A percentile compares a stretch with the other conserved stretches of the same genome.
phyloP scores from a whole-genome alignment of 1,140 invertebrate species.

The Drosophila sulfurigaster region DNA sequence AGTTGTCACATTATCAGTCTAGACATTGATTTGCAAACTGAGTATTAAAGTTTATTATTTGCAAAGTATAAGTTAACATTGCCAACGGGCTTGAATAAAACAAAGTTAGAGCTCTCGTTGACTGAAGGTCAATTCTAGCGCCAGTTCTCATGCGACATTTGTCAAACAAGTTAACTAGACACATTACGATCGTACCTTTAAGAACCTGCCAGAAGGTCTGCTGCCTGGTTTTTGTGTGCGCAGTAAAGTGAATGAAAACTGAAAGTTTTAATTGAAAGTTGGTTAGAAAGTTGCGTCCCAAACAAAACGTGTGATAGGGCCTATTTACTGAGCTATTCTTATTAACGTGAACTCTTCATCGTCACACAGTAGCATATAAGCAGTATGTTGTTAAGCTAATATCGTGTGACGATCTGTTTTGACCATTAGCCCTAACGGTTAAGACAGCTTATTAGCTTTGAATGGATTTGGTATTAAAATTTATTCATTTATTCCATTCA shows the following conservation, averaged over 20 bases:
- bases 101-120: neutral
- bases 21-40: conserved; percentile 2
- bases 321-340: conserved; percentile 51
- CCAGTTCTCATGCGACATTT: conserved; percentile 53
- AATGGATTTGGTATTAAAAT: conserved; percentile 52
- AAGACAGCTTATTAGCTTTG: conserved; percentile 39
- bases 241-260: conserved; percentile 44
- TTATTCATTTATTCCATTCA: conserved; percentile 68
- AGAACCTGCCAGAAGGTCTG: conserved; percentile 49
- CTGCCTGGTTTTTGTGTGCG: conserved; percentile 25
- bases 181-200: neutral
- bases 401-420: conserved; percentile 49
- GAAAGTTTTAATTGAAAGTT: conserved; percentile 80
- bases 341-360: conserved; percentile 26
- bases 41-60: conserved; percentile 2
- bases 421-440: conserved; percentile 74
- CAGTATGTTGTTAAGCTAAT: neutral
- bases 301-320: conserved; percentile 26
- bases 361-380: conserved; percentile 67
- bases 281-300: conserved; percentile 61
- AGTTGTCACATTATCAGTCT: conserved; percentile 7
- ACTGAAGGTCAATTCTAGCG: conserved; percentile 46
- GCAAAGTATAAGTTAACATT: conserved; percentile 17
- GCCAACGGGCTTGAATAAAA: conserved; percentile 2
- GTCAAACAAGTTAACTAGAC: conserved; percentile 31